Base-by-base conservation (phyloP, 2,797 vertebrate genomes). In the Esox masquinongy region DNA sequence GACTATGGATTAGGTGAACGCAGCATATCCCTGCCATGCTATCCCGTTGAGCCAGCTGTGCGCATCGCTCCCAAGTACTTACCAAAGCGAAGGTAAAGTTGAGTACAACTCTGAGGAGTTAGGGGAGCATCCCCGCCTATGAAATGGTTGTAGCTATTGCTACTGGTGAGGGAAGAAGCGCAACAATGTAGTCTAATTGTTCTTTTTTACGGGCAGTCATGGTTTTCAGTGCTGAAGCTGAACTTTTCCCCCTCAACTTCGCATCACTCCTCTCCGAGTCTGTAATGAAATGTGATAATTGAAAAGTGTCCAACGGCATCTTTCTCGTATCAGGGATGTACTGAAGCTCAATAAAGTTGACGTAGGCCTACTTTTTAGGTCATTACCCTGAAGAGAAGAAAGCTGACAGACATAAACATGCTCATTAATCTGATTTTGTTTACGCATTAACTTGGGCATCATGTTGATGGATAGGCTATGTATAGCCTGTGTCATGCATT, bases 81-180 rank as follows among this genome's bases (percentile, higher is more conserved):
- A 47, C 79, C 68, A 67, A 80, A 67, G 74, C 75, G 74, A 88
- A 92, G 92, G 92, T 93, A 93, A 93, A 94, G 88, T 93, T 90
- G 71, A 73, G 74, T 75, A 74, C 79, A 86, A 88, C 84, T 88
- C 71, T 82, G 66, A 75, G n/a, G 79, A 72, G 49, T 83, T 83
- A 5, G n/a, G 26, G 22, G 56, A 24, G n/a, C n/a, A 59, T 11
- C 56, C 22, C 22, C 17, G 7, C 22, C 56, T 59, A 24, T n/a
- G n/a, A 59, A 59, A 59, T 59, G 22, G 1, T 22, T 59, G 56
- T n/a, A 22, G 56, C 9, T 61, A 61, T 61, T 24, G 56, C 22
- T 61, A 12, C n/a, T 24, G 56, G 56, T 12, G 9, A 61, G 22
- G 22, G 56, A 14, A 61, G 56, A 59, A 61, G 56, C 22, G n/a